Base-by-base conservation (phyloP, 2,888 invertebrate genomes). In the Galerucella nymphaeae region DNA sequence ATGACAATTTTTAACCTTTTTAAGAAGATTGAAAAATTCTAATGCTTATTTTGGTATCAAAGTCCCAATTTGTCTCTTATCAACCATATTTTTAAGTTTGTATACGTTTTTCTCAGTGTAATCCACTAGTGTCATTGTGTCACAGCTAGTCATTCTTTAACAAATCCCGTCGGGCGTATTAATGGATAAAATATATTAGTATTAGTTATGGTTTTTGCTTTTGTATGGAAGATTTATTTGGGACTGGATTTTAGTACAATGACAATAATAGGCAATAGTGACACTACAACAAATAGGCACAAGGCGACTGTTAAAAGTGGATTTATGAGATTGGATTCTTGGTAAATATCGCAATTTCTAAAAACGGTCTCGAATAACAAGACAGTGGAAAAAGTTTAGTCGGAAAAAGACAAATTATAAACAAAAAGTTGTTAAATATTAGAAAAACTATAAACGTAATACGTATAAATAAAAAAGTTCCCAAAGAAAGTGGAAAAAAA, bases 131-230 rank as follows among this genome's bases (percentile, higher is more conserved):
- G 63, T 71, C 61, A 42, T 23, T 66, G 70, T 61, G 41, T 16
- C 50, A 18, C 16, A 41, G 63, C 30, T 16, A 58, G 68, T 69
- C 74, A 63, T 75, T 79, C 82, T 82, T 82, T 80, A 75, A 76
- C 78, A 75, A 78, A 78, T 42, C 82, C 82, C 77, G 81, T 81
- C 80, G 83, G 55, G 76, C 82, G 82, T 79, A 82, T 85, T 84
- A 85, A 86, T 86, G 84, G 82, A 82, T 83, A 48, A 84, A 85
- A 85, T 85, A 84, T 84, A 86, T 85, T 83, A 82, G 83, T 83
- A 84, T 86, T 85, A 85, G 86, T 85, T 84, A 85, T 85, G 85
- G 85, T 83, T 83, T 85, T 81, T 79, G 82, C 82, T 83, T 83
- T 84, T 82, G 82, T 80, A 75, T 78, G 75, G 79, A 82, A 85